Evolutionary conservation across 2,888 invertebrate species (phyloP).

Genomic region (Cistogaster globosa): DNA sequence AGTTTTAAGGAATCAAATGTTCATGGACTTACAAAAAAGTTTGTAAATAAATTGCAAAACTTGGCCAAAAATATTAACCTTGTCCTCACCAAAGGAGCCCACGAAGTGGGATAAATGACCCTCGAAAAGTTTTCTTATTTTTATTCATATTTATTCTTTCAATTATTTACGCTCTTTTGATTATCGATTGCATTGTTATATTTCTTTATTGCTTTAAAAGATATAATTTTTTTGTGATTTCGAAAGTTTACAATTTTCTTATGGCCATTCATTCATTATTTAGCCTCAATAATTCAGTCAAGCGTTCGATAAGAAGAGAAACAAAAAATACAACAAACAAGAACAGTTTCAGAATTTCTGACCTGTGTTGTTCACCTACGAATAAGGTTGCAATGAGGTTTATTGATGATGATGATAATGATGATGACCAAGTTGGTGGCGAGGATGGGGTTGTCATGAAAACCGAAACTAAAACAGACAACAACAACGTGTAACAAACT

Average conservation of each 20-base stretch:
- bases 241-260: no score
- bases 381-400: constrained; percentile 1
- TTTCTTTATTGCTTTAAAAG: background rate
- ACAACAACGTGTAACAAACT: constrained; percentile 20
- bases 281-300: constrained; percentile 28
- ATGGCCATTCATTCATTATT: no score
- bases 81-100: background rate
- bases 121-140: background rate
- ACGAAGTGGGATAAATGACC: background rate
- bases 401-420: background rate
- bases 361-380: constrained; percentile 56
- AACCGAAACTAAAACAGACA: background rate
- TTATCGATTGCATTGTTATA: constrained; percentile 19
- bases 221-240: background rate
- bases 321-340: constrained; percentile 13
- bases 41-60: no score
- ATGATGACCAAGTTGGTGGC: constrained; percentile 17
- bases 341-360: constrained; percentile 47
- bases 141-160: background rate
- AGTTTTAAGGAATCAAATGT: no score
- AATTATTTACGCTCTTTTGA: constrained; percentile 6
- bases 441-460: background rate
- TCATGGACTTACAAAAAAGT: no score
- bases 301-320: constrained; percentile 4
- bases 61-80: no score